Percentiles rank a stretch among this genome's conserved stretches.
phyloP scores from a whole-genome alignment of 2,797 vertebrate species.

The Dicrostonyx torquatus region DNA sequence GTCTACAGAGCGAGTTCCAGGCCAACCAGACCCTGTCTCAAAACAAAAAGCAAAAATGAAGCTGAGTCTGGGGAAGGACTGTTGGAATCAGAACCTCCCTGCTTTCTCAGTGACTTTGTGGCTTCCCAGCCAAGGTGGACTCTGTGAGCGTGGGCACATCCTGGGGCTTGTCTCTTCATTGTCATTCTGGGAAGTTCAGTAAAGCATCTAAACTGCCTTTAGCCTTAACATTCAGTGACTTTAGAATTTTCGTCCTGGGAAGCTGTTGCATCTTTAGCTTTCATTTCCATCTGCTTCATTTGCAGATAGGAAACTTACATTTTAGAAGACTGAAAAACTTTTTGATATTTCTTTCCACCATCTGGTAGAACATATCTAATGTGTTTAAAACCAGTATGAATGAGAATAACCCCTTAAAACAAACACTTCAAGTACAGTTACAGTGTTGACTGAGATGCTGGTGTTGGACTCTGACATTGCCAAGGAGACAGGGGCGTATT shows the following conservation, averaged over 20 bases:
- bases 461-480: neutral
- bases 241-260: constrained; percentile 34
- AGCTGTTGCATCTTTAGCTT: constrained; percentile 40
- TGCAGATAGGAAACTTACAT: constrained; percentile 3
- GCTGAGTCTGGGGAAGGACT: neutral
- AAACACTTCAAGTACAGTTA: constrained; percentile 40
- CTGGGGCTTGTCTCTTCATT: constrained; percentile 17
- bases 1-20: neutral
- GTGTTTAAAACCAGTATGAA: constrained; percentile 26
- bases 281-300: neutral
- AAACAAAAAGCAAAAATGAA: neutral
- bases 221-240: constrained; percentile 24
- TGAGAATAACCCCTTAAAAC: constrained; percentile 51
- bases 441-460: constrained; percentile 12
- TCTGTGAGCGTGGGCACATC: neutral
- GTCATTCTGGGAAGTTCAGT: neutral
- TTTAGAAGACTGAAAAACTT: constrained; percentile 7
- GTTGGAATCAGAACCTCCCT: neutral
- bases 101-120: neutral
- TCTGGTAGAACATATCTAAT: constrained; percentile 42
- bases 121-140: neutral
- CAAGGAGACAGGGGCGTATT: neutral
- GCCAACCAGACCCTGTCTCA: neutral
- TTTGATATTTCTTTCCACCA: neutral
- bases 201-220: constrained; percentile 4